Base-by-base conservation (phyloP, 2,888 invertebrate species). In the Pegoplata infirma region DNA sequence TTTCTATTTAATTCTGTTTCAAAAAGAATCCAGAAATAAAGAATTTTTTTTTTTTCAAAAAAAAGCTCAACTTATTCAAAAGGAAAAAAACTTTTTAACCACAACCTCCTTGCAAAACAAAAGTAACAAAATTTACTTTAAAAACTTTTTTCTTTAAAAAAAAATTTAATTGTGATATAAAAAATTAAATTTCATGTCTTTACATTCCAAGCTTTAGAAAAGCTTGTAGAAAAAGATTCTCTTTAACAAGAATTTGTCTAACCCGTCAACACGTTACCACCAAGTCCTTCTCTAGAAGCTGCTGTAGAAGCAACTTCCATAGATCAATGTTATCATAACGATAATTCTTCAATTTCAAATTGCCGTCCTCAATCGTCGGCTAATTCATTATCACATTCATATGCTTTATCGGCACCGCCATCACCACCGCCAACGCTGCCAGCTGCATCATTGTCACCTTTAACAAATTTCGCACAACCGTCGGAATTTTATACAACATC, bases 231-330 rank as follows among this genome's bases (percentile, higher is more conserved):
- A 17, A 10, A 12, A 23, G n/a, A 4, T 14, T 5, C 32, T 25
- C 25, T n/a, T n/a, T 49, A 1, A 25, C 23, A 47, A 47, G 6
- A n/a, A 36, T 40, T n/a, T 49, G 12, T 36, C 36, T 55, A 51
- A 67, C 21, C 17, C 40, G 17, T 28, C 77, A 77, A 64, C 58
- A 80, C 73, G 75, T 77, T 67, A 67, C 80, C 69, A 53, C 67
- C 75, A 71, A 80, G 71, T 44, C 74, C 77, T 10, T 49, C 75
- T 36, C 67, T 72, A 40, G 80, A 80, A 75, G 56, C 74, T 53
- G 74, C 74, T 67, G 71, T 53, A 49, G 80, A 80, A 59, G 74
- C 74, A 68, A 72, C 73, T 32, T 55, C 72, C 19, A 61, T 76
- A 10, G 68, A 80, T 56, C 51, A 68, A 75, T 76, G 72, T 49